Evolutionary conservation across 2,113 vertebrate genomes (phyloP), one percentile per base, ranked within the genome.

Genomic region (Strigops habroptila): DNA sequence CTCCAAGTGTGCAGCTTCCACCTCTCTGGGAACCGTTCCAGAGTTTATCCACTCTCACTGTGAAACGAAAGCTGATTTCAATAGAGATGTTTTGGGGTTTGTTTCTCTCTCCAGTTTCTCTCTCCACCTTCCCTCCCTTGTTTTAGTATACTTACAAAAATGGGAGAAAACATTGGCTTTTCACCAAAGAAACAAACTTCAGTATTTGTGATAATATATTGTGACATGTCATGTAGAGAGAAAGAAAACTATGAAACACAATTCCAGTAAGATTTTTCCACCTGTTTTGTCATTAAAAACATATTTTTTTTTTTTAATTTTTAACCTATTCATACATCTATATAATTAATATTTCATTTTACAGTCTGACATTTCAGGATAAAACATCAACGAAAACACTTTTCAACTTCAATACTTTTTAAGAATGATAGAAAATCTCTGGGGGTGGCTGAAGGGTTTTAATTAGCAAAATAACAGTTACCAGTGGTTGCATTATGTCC

Each of bases 91-190:
- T 80, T 76, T 65, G 18, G 1, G 1, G 1, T 79, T 60, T 89
- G 2, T 39, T 53, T 28, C 3, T n/a, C 16, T 25, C 39, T 39
- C 11, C 33, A 1, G 0, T n/a, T 18, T n/a, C 2, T n/a, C n/a
- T n/a, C n/a, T n/a, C n/a, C n/a, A n/a, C n/a, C n/a, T n/a, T n/a
- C 2, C 8, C 1, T 0, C 4, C 6, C 3, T 13, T 4, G 0
- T 55, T 84, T 76, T 30, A 62, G 5, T 22, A 18, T 79, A 67
- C 63, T 52, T 76, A 9, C 5, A n/a, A 23, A 75, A 74, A 5
- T 55, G 10, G 12, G 6, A 86, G 6, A 65, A 79, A 55, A 23
- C 14, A n/a, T 1, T 17, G 14, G 1, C 5, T 73, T 71, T 62
- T 62, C 24, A 64, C 19, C 3, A 46, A 68, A 37, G 52, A 53